A percentile compares a stretch with the other conserved stretches of the same genome.
Evolutionary conservation across 2,888 invertebrate species (phyloP).

Genomic region (Nesidiocoris tenuis): DNA sequence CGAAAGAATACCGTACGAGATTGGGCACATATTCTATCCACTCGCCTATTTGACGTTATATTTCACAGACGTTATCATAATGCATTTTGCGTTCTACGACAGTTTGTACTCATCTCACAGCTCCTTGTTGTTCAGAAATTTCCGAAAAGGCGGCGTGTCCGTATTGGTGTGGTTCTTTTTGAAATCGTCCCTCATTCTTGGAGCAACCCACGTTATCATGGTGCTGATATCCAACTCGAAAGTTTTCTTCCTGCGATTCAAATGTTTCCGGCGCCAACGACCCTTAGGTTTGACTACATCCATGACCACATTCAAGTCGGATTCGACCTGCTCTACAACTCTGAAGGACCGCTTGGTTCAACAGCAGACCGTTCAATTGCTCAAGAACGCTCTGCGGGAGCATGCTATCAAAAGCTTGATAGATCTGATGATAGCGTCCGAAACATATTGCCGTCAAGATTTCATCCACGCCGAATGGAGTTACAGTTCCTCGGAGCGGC

Average conservation of each 20-base stretch:
- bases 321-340: background rate
- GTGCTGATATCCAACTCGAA: background rate
- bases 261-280: background rate
- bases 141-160: background rate
- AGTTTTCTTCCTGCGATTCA: background rate
- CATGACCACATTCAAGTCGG: background rate
- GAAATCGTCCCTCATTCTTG: constrained; percentile 2
- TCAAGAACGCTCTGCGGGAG: background rate
- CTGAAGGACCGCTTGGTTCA: no score
- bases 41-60: background rate
- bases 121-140: background rate
- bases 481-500: background rate
- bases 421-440: background rate
- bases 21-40: constrained; percentile 1
- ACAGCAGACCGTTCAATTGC: background rate
- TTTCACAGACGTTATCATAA: constrained; percentile 6
- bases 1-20: constrained; percentile 15
- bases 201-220: constrained; percentile 4
- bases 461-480: constrained; percentile 18
- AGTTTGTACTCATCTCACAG: background rate
- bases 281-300: background rate
- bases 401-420: background rate
- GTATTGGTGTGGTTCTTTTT: constrained; percentile 1
- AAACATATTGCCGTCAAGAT: constrained; percentile 9
- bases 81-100: background rate